Percentiles rank a stretch among this genome's conserved stretches.
phyloP scores from a whole-genome alignment of 2,888 invertebrate species.

The Rhodophaea formosa region DNA sequence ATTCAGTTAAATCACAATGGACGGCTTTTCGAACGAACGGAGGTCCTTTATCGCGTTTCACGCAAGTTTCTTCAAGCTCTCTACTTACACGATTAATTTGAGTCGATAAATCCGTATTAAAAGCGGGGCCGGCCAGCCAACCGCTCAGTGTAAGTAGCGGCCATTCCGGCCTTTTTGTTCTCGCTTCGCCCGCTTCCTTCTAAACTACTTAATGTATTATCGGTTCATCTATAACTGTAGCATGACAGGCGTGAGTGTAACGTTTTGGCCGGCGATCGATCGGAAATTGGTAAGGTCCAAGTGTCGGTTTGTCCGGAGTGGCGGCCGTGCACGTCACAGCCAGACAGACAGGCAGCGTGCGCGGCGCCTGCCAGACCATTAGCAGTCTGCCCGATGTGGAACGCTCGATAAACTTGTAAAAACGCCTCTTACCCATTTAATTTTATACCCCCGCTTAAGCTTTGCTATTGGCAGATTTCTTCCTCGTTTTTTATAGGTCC shows the following conservation, averaged over 20 bases:
- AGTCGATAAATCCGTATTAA: conserved; percentile 80
- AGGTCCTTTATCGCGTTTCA: conserved; percentile 72
- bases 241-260: conserved; percentile 42
- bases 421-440: conserved; percentile 79
- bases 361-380: conserved; percentile 77
- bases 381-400: conserved; percentile 75
- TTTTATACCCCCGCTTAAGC: conserved; percentile 77
- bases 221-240: conserved; percentile 38
- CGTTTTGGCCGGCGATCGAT: conserved; percentile 49
- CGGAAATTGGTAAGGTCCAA: conserved; percentile 52
- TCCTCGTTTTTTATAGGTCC: conserved; percentile 63
- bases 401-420: conserved; percentile 81
- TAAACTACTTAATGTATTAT: conserved; percentile 55
- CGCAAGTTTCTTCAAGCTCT: conserved; percentile 69
- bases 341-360: conserved; percentile 75
- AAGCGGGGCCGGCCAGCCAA: conserved; percentile 68
- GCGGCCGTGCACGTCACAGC: conserved; percentile 53
- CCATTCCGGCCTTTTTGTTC: conserved; percentile 67
- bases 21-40: conserved; percentile 59
- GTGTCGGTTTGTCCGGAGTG: conserved; percentile 44
- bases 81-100: conserved; percentile 80
- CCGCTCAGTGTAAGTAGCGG: conserved; percentile 66
- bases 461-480: conserved; percentile 78
- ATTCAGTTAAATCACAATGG: conserved; percentile 61
- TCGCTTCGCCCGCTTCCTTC: conserved; percentile 46